phyloP scores from a whole-genome alignment of 2,888 invertebrate genomes.

The Nemurella pictetii region DNA sequence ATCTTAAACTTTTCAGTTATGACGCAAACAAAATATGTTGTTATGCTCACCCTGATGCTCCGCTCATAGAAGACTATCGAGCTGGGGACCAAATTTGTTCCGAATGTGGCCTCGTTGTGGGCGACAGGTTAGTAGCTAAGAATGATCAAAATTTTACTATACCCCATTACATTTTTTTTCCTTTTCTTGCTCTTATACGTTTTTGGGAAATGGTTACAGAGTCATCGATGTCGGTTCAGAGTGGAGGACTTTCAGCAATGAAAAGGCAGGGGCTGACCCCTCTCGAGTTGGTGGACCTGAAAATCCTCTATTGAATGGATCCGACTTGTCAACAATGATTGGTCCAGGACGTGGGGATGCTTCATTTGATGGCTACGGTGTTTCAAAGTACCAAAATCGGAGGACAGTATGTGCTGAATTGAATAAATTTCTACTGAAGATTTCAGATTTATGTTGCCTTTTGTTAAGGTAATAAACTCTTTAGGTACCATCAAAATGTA shows the following conservation, averaged over 20 bases:
- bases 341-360: conserved; percentile 74
- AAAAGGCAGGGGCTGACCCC: conserved; percentile 94
- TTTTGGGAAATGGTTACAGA: conserved; percentile 55
- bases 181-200: conserved; percentile 42
- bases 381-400: conserved; percentile 65
- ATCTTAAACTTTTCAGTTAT: conserved; percentile 58
- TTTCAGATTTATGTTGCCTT: too few species aligned
- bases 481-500: neutral
- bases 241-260: conserved; percentile 99
- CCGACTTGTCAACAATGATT: conserved; percentile 96
- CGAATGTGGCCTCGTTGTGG: conserved; percentile 99
- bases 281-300: conserved; percentile 99
- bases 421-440: neutral
- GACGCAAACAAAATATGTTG: conserved; percentile 83
- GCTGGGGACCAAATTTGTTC: conserved; percentile 99
- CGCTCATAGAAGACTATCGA: conserved; percentile 96
- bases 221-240: conserved; percentile 99
- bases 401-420: conserved; percentile 55
- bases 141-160: neutral
- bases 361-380: conserved; percentile 85
- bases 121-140: conserved; percentile 74
- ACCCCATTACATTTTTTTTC: conserved; percentile 48
- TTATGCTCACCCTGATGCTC: conserved; percentile 93
- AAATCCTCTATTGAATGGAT: conserved; percentile 93
- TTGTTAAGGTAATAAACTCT: neutral